Evolutionary conservation across 2,797 vertebrate species (phyloP), one percentile per base, ranked within the genome.

Genomic region (Callimico goeldii): DNA sequence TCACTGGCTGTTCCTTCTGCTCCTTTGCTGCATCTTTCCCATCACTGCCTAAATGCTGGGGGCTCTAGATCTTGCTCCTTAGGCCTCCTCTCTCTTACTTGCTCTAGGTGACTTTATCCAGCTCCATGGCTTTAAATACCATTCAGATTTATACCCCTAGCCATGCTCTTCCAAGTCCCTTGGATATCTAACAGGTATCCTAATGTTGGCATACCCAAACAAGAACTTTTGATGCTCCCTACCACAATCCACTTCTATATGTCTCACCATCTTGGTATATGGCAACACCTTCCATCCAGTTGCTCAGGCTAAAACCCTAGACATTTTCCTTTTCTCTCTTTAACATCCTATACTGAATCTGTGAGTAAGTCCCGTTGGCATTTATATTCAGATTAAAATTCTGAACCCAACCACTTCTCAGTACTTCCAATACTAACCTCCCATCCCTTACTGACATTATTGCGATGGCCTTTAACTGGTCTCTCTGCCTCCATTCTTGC

Each of bases 311-410:
- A 41, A 84, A 91, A 88, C 26, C 13, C 55, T 4, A 24, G 57
- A 70, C 19, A 79, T 41, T 84, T 83, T 82, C 70, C 58, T 88
- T 46, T 19, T 33, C 50, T 85, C 30, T 58, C 58, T 88, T 88
- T 75, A 86, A 84, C 2, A n/a, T 33, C 7, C 85, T 86, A 12
- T 9, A 72, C 33, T 0, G 1, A 77, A 83, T 76, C 22, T 57
- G 14, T 26, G 50, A 85, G 39, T 64, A 94, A 91, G 84, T 48
- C 28, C 41, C 46, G 2, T 28, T 70, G 41, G 36, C 20, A 67
- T 70, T 67, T 33, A 43, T 46, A 77, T 86, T 91, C 58, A 89
- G 67, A 82, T 82, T 93, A 90, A 96, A 96, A 73, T 82, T 50
- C 58, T 82, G 43, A 91, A 73, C 30, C 57, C 10, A 22, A 93